Evolutionary conservation across 2,888 invertebrate species (phyloP).

Genomic region (Caenorhabditis sp.): DNA sequence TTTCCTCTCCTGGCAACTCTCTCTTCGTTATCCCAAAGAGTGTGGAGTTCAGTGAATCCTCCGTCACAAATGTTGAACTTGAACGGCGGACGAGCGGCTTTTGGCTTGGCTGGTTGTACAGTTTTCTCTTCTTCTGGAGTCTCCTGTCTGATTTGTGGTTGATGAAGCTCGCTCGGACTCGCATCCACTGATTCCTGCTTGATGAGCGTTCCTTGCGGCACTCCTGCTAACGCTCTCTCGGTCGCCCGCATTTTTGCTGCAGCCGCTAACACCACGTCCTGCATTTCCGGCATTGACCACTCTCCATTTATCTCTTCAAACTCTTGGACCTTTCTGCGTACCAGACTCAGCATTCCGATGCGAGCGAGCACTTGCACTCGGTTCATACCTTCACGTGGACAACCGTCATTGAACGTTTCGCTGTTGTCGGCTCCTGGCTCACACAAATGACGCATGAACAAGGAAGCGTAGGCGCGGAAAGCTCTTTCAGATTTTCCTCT

Average conservation of each 20-base stretch:
- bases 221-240: background rate
- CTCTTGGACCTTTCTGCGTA: slow-evolving; percentile 98
- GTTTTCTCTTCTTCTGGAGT: background rate
- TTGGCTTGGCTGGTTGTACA: slow-evolving; percentile 17
- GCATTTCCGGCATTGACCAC: slow-evolving; percentile 82
- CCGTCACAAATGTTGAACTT: slow-evolving; percentile 91
- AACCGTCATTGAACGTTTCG: slow-evolving; percentile 76
- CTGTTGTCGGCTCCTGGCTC: slow-evolving; percentile 97
- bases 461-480: slow-evolving; percentile 92
- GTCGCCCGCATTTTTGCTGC: background rate
- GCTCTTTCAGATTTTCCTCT: slow-evolving; percentile 97
- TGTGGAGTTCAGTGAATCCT: slow-evolving; percentile 98
- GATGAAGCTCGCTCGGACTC: too few species aligned
- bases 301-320: slow-evolving; percentile 98
- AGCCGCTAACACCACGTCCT: slow-evolving; percentile 77
- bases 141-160: slow-evolving; percentile 17
- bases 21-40: slow-evolving; percentile 98
- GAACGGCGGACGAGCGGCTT: slow-evolving; percentile 85
- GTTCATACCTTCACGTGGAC: slow-evolving; percentile 90
- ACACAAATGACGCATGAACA: slow-evolving; percentile 99
- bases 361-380: slow-evolving; percentile 96
- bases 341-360: slow-evolving; percentile 98
- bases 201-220: background rate
- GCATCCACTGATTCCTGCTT: slow-evolving; percentile 41
- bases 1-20: slow-evolving; percentile 93